A percentile compares a stretch with the other conserved stretches of the same genome.
Evolutionary conservation across 2,113 vertebrate species (phyloP).

Genomic region (Festucalex cinctus): DNA sequence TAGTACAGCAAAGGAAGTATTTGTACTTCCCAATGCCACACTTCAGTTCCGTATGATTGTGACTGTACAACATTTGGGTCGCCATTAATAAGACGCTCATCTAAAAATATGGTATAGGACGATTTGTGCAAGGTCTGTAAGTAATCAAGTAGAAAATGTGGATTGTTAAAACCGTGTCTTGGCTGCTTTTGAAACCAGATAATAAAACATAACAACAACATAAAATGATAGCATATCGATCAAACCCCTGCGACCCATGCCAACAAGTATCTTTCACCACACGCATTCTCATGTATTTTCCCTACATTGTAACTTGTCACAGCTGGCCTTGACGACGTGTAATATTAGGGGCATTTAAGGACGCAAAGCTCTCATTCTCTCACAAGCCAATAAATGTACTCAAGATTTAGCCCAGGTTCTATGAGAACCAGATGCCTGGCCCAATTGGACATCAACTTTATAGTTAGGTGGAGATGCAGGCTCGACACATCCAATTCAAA

Average conservation of each 20-base stretch:
- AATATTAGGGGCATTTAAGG: neutral
- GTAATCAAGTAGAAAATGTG: neutral
- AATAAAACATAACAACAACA: neutral
- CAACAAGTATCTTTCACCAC: neutral
- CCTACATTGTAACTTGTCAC: neutral
- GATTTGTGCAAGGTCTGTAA: neutral
- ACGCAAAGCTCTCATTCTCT: neutral
- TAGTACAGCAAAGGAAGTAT: no score
- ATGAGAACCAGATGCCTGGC: conserved; percentile 5
- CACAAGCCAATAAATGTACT: neutral
- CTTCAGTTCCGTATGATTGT: no score
- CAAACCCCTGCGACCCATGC: neutral
- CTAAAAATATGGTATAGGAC: neutral
- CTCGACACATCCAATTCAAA: neutral
- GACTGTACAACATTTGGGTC: no score
- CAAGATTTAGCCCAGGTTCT: neutral
- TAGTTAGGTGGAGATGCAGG: neutral
- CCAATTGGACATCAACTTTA: neutral
- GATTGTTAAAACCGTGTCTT: neutral
- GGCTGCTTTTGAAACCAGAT: neutral
- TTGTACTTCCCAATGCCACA: no score
- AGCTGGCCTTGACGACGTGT: neutral
- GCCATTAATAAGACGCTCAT: no score
- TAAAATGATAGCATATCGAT: neutral
- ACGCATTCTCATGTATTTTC: neutral